Percentiles rank a stretch among this genome's conserved stretches.
These are phyloP conservation scores for Pedicia rivosa DNA, from an alignment of 2,888 invertebrate species.

Conservation along the genomic window DNA sequence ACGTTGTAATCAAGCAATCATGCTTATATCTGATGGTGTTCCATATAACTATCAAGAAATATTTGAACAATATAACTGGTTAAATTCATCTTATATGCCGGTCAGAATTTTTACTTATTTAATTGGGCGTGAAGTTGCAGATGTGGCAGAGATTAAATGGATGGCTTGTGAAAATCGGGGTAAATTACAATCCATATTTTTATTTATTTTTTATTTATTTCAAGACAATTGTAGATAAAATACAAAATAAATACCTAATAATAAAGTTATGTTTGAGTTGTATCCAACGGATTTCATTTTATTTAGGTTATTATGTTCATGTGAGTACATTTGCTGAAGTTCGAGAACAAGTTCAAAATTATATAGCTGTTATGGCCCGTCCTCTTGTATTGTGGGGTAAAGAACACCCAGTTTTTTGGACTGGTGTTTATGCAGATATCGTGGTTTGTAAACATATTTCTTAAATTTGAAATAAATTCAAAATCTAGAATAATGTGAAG, in stretches of 20 bases:
- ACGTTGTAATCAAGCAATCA: constrained; percentile 85
- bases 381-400: constrained; percentile 78
- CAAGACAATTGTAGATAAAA: too few species aligned
- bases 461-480: too few species aligned
- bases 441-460: constrained; percentile 49
- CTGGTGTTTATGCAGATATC: constrained; percentile 87
- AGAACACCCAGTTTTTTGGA: constrained; percentile 89
- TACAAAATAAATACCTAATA: too few species aligned
- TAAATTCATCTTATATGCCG: constrained; percentile 52
- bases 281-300: too few species aligned
- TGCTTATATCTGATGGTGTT: constrained; percentile 98
- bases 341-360: constrained; percentile 89
- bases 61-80: constrained; percentile 83
- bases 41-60: constrained; percentile 87
- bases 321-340: constrained; percentile 94
- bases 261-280: too few species aligned
- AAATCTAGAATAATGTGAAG: too few species aligned
- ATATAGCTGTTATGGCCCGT: constrained; percentile 91
- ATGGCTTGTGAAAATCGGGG: constrained; percentile 93
- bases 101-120: constrained; percentile 96
- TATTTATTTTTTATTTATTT: too few species aligned
- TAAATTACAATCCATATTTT: constrained; percentile 15
- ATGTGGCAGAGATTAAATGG: constrained; percentile 87
- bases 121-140: constrained; percentile 87
- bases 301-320: constrained; percentile 80